Base-by-base conservation (phyloP, 2,888 invertebrate genomes). In the Aplocera efformata region DNA sequence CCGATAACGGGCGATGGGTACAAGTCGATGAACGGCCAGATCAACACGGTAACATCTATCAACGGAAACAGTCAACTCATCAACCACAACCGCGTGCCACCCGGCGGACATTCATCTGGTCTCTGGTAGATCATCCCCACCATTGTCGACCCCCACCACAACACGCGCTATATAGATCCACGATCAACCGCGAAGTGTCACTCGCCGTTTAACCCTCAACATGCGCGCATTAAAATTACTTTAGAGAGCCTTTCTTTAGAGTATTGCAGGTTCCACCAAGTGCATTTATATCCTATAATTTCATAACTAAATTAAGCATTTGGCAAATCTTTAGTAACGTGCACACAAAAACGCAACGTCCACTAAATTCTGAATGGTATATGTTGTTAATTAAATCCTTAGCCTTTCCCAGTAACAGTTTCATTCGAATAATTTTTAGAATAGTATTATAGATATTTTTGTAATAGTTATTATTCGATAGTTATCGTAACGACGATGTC, bases 91-190 rank as follows among this genome's bases (percentile, higher is more conserved):
- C 92, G 92, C 72, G 91, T 92, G 53, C 92, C 92, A 33, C 92
- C 92, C 34, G 92, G 92, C 60, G 92, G 92, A 32, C 92, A 81
- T 72, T 92, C 92, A 53, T 91, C 92, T 54, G 91, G 92, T 54
- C 90, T 92, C 53, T 92, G 92, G 92, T 92, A 91, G 90, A 72
- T 63, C 47, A 53, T 48, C 62, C 58, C 50, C 53, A 55, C 55
- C 38, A 54, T 46, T 45, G 50, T 58, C 36, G 53, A 42, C 46
- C 56, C 53, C 47, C 50, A 47, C 62, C 51, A 35, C 49, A 41
- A 45, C 13, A 17, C 32, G 47, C 64, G 59, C 53, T 61, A 48
- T 42, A 46, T 38, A 58, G 57, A 55, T 60, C 13, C 53, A 36
- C 57, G 53, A 50, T 41, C 34, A 53, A 54, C 50, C 56, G 49